Evolutionary conservation across 2,888 invertebrate species (phyloP).

Genomic region (Sthenelais limicola): DNA sequence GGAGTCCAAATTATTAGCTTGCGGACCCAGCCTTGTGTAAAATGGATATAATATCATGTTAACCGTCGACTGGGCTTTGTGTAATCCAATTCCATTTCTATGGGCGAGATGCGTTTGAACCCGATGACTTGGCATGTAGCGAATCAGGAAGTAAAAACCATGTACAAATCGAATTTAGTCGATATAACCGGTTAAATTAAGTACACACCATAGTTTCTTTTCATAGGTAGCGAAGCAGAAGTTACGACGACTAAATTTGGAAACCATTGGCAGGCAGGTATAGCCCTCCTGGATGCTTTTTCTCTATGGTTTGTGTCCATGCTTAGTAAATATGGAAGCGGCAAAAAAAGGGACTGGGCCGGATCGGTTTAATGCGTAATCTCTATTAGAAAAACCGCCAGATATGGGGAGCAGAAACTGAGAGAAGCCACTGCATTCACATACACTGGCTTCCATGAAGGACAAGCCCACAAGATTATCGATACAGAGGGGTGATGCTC

Average conservation of each 20-base stretch:
- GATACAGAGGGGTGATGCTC: too few relatives aligned
- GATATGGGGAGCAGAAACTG: too few relatives aligned
- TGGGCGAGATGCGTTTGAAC: slow-evolving; percentile 1
- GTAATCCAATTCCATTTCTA: slow-evolving; percentile 15
- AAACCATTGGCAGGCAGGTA: slow-evolving; percentile 27
- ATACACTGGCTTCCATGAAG: too few relatives aligned
- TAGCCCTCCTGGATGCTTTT: too few relatives aligned
- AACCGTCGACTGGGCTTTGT: neutral
- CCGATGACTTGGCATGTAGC: slow-evolving; percentile 8
- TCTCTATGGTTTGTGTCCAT: too few relatives aligned
- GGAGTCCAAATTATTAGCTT: too few relatives aligned
- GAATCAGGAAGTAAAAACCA: slow-evolving; percentile 15
- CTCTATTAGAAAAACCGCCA: too few relatives aligned
- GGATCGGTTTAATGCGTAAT: too few relatives aligned
- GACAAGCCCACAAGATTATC: too few relatives aligned
- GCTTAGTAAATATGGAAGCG: too few relatives aligned
- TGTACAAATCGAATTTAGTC: neutral
- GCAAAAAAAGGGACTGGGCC: too few relatives aligned
- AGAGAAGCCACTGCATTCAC: too few relatives aligned
- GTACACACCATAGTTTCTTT: slow-evolving; percentile 20
- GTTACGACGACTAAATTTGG: slow-evolving; percentile 30
- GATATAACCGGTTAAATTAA: slow-evolving; percentile 24
- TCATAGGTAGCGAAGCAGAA: slow-evolving; percentile 27
- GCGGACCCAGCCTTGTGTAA: slow-evolving; percentile 2
- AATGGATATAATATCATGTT: slow-evolving; percentile 12